Conservation (phyloP, 2,797 vertebrate species). For the Danionella dracula region DNA sequence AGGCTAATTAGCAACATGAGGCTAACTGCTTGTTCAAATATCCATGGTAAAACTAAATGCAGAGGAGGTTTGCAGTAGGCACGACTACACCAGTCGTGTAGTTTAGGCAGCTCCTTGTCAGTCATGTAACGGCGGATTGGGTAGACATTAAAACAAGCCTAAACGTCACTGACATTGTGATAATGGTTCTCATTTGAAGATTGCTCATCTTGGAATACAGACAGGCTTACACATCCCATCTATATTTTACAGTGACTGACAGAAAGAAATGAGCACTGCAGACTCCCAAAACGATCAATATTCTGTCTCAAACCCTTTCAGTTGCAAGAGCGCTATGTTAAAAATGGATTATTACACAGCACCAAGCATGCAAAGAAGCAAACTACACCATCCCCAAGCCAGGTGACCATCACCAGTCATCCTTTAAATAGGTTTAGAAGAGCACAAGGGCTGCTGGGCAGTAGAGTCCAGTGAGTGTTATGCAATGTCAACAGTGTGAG, state of each 20-base stretch:
- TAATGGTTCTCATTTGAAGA: too few species aligned
- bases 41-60: too few species aligned
- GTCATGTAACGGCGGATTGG: too few species aligned
- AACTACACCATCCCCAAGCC: neutral
- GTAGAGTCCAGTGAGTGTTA: constrained; percentile 56
- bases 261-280: neutral
- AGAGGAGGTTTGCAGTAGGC: too few species aligned
- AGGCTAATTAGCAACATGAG: too few species aligned
- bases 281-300: neutral
- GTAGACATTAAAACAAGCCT: too few species aligned
- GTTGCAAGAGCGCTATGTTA: neutral
- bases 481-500: constrained; percentile 66
- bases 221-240: neutral
- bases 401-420: constrained; percentile 31
- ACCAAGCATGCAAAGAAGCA: neutral
- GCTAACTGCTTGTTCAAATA: too few species aligned
- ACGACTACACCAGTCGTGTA: too few species aligned
- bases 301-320: neutral
- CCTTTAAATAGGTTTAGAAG: constrained; percentile 41
- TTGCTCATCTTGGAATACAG: too few species aligned
- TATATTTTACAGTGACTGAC: neutral
- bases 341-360: neutral
- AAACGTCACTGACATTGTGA: too few species aligned
- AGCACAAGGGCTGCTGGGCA: constrained; percentile 44
- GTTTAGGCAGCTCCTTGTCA: too few species aligned